phyloP scores from a whole-genome alignment of 2,113 vertebrate genomes.

The Gopherus evgoodei region DNA sequence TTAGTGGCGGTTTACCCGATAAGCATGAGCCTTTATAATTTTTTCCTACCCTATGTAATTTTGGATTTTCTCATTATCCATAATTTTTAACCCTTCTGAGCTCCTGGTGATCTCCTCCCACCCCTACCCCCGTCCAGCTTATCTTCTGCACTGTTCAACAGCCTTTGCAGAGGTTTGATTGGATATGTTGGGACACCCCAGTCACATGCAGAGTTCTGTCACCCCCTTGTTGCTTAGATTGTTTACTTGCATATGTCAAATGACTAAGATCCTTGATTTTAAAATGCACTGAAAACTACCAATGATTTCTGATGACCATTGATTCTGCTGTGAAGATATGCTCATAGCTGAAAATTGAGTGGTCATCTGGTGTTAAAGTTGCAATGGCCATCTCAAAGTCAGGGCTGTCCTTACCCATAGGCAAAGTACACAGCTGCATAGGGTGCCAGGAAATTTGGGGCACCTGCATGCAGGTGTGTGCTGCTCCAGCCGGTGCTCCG shows the following conservation, averaged over 20 bases:
- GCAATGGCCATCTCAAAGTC: neutral
- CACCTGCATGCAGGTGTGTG: too few relatives aligned
- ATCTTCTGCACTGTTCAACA: neutral
- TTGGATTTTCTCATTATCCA: neutral
- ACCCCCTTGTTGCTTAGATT: neutral
- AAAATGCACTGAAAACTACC: rapidly evolving
- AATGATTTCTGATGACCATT: neutral
- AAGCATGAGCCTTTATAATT: neutral
- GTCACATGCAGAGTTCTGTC: neutral
- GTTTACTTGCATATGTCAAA: neutral
- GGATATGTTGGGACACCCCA: neutral
- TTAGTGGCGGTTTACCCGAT: neutral
- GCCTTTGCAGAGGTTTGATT: neutral
- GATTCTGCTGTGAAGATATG: neutral
- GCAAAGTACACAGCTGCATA: too few relatives aligned
- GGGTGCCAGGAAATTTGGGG: too few relatives aligned
- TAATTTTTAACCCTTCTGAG: neutral
- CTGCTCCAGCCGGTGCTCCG: too few relatives aligned
- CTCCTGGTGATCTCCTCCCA: neutral
- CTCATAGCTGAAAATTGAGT: neutral
- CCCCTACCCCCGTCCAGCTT: neutral
- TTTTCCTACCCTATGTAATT: rapidly evolving
- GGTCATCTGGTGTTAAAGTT: neutral
- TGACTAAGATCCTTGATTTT: neutral
- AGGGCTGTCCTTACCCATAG: too few relatives aligned